Conservation (phyloP, 2,113 vertebrate genomes). For the Phoxinus phoxinus region DNA sequence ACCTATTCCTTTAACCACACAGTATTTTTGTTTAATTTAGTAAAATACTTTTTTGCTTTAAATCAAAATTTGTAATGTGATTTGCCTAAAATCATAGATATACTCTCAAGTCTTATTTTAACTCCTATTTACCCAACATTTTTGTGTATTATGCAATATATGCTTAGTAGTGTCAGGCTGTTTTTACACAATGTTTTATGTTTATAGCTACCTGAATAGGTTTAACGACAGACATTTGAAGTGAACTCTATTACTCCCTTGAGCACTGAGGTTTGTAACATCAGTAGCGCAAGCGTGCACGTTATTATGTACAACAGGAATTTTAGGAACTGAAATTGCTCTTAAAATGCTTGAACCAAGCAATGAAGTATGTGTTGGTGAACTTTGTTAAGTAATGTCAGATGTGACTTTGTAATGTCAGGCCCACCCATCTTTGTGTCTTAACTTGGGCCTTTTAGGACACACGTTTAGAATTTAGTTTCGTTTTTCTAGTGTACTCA, state of each 20-base stretch:
- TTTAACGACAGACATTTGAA: background rate
- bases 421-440: constrained; percentile 15
- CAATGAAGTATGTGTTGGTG: background rate
- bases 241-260: background rate
- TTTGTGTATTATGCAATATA: background rate
- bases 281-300: background rate
- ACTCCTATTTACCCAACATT: background rate
- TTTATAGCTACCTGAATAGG: background rate
- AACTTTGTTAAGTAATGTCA: background rate
- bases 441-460: constrained; percentile 37
- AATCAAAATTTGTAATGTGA: background rate
- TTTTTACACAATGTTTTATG: background rate
- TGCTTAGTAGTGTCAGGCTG: background rate
- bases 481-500: constrained; percentile 27
- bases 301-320: background rate
- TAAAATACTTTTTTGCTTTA: no score
- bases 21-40: no score
- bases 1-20: no score
- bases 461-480: constrained; percentile 6
- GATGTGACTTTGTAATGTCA: background rate
- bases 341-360: background rate
- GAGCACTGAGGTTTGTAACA: background rate
- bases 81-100: background rate
- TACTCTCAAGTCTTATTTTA: background rate
- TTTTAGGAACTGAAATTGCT: constrained; percentile 10